Evolutionary conservation across 2,888 invertebrate species (phyloP), one percentile per base, ranked within the genome.

Genomic region (Drosophila mercatorum): DNA sequence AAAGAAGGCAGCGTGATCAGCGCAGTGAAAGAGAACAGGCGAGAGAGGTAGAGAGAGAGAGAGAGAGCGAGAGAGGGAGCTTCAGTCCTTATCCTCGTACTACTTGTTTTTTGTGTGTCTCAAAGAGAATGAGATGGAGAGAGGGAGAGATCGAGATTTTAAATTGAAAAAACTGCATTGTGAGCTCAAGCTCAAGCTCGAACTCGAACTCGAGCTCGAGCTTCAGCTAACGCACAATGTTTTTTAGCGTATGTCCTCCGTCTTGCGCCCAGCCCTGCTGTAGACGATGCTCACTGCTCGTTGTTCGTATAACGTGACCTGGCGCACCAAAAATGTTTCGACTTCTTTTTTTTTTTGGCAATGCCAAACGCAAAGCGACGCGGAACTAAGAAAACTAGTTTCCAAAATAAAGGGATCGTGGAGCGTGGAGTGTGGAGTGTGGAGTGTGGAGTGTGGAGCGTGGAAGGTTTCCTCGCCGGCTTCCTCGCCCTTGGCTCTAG

Each of bases 371-470:
- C 52, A 63, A 36, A 47, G 43, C 61, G 66, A 81, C 70, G 84
- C 83, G 80, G 86, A 83, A 89, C 83, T 87, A 87, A 68, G 62
- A 68, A 71, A 80, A 89, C 83, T 83, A 75, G 83, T 84, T 84
- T 83, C 49, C 47, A 63, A 69, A 41, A 56, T 28, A 41, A 43
- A 41, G 63, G 78, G 47, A 38, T 40, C 53, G 2, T 28, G 28
- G 28, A 28, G 28, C n/a, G 53, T 26, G 38, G 53, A 38, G 38
- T 5, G 53, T 17, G 53, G 5, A 7, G 22, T 38, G 12, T 7
- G 38, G 53, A 14, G 5, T 5, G 53, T 17, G 53, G 5, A 7
- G 22, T 38, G 12, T 7, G 38, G 53, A 14, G 5, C 0, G 28
- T 3, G 22, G 31, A 31, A 22, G 5, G 36, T 26, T 51, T 49